Evolutionary conservation across 2,113 vertebrate genomes (phyloP), one percentile per base, ranked within the genome.

Genomic region (Saguinus imperator): DNA sequence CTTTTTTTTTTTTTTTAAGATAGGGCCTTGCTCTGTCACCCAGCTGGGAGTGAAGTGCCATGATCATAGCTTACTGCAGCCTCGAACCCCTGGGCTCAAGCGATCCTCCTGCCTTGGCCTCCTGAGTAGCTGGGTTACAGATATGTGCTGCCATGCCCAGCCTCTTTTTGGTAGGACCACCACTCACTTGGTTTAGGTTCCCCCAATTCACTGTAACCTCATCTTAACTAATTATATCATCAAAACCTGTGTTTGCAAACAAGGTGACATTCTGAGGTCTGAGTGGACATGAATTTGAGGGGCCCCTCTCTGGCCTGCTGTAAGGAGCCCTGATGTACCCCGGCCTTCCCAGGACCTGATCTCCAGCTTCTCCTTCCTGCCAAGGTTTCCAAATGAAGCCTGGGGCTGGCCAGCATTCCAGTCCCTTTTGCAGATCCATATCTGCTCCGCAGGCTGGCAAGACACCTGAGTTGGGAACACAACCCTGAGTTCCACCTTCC

Each of bases 211-310:
- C 64, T 73, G 35, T 50, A 43, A 73, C 66, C 43, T 55, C n/a
- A 18, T 73, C 45, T 77, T 80, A 80, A 82, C 18, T 89, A 27
- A 5, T 58, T 43, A 68, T 0, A 40, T 52, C 12, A 12, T 20
- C 94, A 73, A 35, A 84, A 80, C 43, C 23, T 13, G 16, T 73
- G 17, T 85, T 93, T 64, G 55, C 64, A 64, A 80, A 37, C 14
- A 58, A 40, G 25, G 43, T n/a, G n/a, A 16, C 64, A 18, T 25
- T 61, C 52, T 72, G 72, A 85, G 32, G 25, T 55, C 43, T 43
- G 8, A 12, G 21, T 40, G 79, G 12, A 58, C 16, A 6, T 61
- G 81, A 57, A 37, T 73, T 55, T 23, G n/a, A 66, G 64, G 73
- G n/a, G 72, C 13, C 18, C 37, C 21, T 61, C 7, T 17, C 11